Conservation (phyloP, 30 jellyfish, hydroid and myxozoan species). For the Sanderia malayensis region DNA sequence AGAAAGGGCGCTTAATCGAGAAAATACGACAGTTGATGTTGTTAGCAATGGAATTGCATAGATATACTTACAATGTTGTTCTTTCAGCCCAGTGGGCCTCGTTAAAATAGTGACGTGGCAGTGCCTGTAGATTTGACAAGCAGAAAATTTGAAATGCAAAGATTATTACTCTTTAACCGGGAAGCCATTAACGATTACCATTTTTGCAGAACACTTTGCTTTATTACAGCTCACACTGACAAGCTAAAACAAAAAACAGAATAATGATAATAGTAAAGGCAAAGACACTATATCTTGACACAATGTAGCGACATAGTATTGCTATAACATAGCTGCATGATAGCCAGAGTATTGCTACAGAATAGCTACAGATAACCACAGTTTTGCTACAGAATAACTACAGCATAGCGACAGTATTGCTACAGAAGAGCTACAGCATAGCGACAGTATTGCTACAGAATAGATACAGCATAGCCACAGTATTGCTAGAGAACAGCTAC, state of each 20-base stretch:
- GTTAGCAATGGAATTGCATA: too few species aligned
- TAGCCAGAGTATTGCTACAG: neutral
- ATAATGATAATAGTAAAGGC: neutral
- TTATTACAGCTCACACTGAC: conserved; percentile 63
- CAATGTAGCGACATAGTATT: too few species aligned
- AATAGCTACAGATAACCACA: neutral
- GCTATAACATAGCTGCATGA: neutral
- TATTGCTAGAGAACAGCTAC: too few species aligned
- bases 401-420: neutral
- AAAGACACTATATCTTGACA: too few species aligned
- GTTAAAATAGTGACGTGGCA: neutral
- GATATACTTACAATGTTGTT: too few species aligned
- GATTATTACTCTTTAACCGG: conserved; percentile 46
- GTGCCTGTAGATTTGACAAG: too few species aligned
- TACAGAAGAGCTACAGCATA: neutral
- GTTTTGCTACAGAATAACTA: neutral
- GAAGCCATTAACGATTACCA: conserved; percentile 67
- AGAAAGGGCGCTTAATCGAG: too few species aligned
- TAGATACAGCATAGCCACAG: too few species aligned
- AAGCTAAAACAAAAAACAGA: conserved; percentile 38
- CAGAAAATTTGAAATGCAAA: neutral
- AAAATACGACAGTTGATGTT: too few species aligned
- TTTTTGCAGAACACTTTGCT: conserved; percentile 74
- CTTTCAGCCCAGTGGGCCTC: neutral
- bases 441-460: too few species aligned